Evolutionary conservation across 1,140 invertebrate genomes (phyloP).

Genomic region (Ooceraea biroi): DNA sequence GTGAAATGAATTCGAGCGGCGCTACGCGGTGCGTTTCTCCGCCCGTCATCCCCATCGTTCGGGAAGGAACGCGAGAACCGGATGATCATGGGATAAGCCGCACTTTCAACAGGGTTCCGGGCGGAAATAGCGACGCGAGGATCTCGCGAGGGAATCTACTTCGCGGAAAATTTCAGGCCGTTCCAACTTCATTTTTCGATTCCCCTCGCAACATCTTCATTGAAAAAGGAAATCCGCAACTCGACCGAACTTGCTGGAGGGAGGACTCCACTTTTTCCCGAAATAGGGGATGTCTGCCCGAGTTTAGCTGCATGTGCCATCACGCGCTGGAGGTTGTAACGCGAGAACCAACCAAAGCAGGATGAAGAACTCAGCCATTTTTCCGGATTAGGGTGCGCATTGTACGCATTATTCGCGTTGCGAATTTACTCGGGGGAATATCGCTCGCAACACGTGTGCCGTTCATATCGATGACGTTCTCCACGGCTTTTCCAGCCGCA

Average conservation of each 20-base stretch:
- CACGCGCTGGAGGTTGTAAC: no score
- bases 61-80: neutral
- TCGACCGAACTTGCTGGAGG: neutral
- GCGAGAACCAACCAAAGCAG: no score
- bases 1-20: constrained; percentile 80
- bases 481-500: neutral
- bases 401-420: neutral
- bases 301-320: no score
- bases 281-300: no score
- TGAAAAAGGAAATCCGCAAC: constrained; percentile 9
- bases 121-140: constrained; percentile 43
- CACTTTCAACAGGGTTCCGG: constrained; percentile 37
- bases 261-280: no score
- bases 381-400: constrained; percentile 15
- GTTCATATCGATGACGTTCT: constrained; percentile 51
- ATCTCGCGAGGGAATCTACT: constrained; percentile 46
- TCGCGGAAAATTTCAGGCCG: constrained; percentile 40
- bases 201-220: constrained; percentile 2
- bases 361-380: neutral
- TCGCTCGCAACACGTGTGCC: constrained; percentile 63
- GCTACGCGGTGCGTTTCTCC: constrained; percentile 44
- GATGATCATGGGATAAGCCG: constrained; percentile 57
- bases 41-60: neutral
- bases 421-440: constrained; percentile 52
- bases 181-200: constrained; percentile 33